Conservation (phyloP, 1,140 invertebrate species). For the Phenacoccus solenopsis region DNA sequence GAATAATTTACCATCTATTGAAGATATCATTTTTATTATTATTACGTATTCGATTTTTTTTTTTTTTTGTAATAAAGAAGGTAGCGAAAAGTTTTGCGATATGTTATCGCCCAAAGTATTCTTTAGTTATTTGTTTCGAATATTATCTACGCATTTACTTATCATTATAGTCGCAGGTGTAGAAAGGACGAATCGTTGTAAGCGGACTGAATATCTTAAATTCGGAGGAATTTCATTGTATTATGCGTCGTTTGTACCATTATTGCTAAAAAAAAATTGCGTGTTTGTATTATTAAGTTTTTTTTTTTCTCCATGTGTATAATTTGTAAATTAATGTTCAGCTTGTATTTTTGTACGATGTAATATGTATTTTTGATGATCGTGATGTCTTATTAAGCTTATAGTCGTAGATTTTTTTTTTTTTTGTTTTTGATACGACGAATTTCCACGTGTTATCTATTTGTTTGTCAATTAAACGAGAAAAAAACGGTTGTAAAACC, state of each 20-base stretch:
- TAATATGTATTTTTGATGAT: background rate
- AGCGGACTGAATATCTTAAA: background rate
- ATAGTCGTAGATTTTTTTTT: too few species aligned
- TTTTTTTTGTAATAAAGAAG: background rate
- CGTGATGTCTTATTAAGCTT: too few species aligned
- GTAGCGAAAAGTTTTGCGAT: background rate
- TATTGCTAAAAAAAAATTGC: background rate
- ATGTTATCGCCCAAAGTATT: background rate
- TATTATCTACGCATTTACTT: too few species aligned
- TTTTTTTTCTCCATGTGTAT: background rate
- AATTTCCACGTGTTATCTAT: too few species aligned
- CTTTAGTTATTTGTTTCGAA: background rate
- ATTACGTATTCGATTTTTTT: background rate
- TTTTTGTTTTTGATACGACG: too few species aligned
- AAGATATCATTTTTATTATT: background rate
- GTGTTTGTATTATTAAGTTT: background rate
- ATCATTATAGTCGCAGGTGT: background rate
- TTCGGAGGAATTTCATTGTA: background rate
- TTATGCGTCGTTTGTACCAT: background rate
- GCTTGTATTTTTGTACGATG: background rate
- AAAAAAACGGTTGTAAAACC: too few species aligned
- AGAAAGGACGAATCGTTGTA: background rate
- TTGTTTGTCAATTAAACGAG: too few species aligned
- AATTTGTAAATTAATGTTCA: background rate
- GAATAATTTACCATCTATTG: too few species aligned